phyloP scores from a whole-genome alignment of 2,113 vertebrate species.

The Oplegnathus fasciatus region DNA sequence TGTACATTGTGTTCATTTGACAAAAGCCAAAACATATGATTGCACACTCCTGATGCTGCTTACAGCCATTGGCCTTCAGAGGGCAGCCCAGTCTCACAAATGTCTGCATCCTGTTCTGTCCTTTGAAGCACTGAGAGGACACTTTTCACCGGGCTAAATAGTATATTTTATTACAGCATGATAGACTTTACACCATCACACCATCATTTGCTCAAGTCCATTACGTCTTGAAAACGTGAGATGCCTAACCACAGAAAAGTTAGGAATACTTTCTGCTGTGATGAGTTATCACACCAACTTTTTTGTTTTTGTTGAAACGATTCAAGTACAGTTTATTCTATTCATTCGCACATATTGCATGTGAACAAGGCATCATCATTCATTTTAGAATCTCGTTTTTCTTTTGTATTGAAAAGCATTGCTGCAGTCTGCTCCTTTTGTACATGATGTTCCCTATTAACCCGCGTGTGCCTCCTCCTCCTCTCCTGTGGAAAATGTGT shows the following conservation, averaged over 20 bases:
- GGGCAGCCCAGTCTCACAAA: conserved; percentile 49
- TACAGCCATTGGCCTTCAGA: conserved; percentile 31
- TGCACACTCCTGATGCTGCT: not conserved
- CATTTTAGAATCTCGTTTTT: not conserved
- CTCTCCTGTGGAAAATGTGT: conserved; percentile 42
- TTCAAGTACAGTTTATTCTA: not conserved
- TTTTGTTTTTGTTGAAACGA: not conserved
- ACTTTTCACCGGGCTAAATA: not conserved
- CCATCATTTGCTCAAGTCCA: no score
- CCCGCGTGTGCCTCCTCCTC: conserved; percentile 11
- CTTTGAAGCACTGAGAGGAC: not conserved
- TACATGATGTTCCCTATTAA: conserved; percentile 52
- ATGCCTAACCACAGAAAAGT: not conserved
- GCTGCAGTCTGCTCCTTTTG: conserved; percentile 7
- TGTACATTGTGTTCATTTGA: not conserved
- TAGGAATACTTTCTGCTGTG: not conserved
- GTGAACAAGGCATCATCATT: not conserved
- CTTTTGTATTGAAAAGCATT: not conserved
- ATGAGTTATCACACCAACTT: no score
- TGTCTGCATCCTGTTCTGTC: not conserved
- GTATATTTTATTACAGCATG: not conserved
- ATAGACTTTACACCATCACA: not conserved
- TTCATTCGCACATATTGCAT: not conserved
- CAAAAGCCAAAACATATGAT: not conserved
- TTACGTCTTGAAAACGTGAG: not conserved